phyloP scores from a whole-genome alignment of 2,113 vertebrate species.

The Scytalopus superciliaris region DNA sequence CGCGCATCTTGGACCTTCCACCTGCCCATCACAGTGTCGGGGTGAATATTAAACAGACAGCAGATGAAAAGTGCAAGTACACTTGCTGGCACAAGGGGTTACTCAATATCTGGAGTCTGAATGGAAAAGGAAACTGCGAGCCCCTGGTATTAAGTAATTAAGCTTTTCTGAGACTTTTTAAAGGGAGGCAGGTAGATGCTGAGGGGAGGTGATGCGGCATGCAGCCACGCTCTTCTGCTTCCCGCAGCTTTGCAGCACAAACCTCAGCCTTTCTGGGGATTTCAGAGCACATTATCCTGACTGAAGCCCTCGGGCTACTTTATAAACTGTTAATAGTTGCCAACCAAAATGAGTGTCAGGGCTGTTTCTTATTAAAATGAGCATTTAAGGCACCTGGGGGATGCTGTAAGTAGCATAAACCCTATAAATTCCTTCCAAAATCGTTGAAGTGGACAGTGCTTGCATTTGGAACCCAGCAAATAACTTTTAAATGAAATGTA shows the following conservation, averaged over 20 bases:
- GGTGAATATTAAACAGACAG: constrained; percentile 46
- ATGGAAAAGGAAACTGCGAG: neutral
- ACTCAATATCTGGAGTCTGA: neutral
- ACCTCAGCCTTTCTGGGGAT: neutral
- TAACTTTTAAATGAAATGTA: neutral
- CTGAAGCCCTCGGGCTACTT: neutral
- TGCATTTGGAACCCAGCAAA: neutral
- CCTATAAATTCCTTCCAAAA: neutral
- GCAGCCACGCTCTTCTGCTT: neutral
- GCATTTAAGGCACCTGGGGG: neutral
- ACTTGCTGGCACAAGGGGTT: neutral
- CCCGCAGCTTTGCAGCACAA: neutral
- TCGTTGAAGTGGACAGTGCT: neutral
- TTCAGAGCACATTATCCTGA: neutral
- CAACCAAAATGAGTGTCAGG: constrained; percentile 2
- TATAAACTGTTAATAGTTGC: neutral
- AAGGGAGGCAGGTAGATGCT: neutral
- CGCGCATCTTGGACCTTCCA: neutral
- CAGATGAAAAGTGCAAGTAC: neutral
- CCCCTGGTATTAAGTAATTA: neutral
- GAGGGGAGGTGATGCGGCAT: neutral
- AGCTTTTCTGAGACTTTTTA: neutral
- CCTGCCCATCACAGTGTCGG: fast-evolving
- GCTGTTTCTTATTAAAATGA: neutral
- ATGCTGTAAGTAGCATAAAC: neutral